Evolutionary conservation across 2,797 vertebrate species (phyloP).

Genomic region (Pampus argenteus): DNA sequence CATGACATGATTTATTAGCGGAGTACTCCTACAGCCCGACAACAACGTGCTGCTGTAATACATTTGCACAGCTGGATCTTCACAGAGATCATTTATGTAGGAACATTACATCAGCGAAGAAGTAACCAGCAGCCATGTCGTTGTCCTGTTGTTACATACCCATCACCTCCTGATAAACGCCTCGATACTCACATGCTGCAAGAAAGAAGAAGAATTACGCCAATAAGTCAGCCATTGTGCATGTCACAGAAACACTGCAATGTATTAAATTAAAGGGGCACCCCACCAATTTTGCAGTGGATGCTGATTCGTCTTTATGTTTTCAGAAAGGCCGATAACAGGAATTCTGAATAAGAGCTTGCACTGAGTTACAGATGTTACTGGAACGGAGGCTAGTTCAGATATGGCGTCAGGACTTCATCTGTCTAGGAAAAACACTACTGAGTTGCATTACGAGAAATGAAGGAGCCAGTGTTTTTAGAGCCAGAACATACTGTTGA

Average conservation of each 20-base stretch:
- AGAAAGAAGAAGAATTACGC: slow-evolving; percentile 25
- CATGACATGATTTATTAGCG: slow-evolving; percentile 87
- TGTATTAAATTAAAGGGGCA: background rate
- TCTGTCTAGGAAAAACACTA: background rate
- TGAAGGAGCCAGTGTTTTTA: background rate
- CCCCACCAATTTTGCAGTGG: background rate
- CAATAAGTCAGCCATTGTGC: background rate
- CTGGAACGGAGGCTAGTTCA: too few species aligned
- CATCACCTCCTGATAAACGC: slow-evolving; percentile 5
- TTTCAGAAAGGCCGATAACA: too few species aligned
- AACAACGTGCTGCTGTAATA: slow-evolving; percentile 65
- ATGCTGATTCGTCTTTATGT: too few species aligned
- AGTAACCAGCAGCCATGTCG: slow-evolving; percentile 25
- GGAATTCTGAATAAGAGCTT: too few species aligned
- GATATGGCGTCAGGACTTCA: too few species aligned
- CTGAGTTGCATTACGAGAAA: slow-evolving; percentile 16
- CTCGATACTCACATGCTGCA: slow-evolving; percentile 84
- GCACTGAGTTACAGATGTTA: too few species aligned
- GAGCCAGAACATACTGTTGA: background rate
- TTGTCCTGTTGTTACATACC: slow-evolving; percentile 13
- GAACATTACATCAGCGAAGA: slow-evolving; percentile 62
- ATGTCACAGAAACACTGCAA: background rate
- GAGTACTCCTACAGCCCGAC: slow-evolving; percentile 45
- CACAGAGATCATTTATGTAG: slow-evolving; percentile 41
- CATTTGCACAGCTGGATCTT: slow-evolving; percentile 85